phyloP scores from a whole-genome alignment of 92 coral and sea anemone species.

The Phenganax subtilis region DNA sequence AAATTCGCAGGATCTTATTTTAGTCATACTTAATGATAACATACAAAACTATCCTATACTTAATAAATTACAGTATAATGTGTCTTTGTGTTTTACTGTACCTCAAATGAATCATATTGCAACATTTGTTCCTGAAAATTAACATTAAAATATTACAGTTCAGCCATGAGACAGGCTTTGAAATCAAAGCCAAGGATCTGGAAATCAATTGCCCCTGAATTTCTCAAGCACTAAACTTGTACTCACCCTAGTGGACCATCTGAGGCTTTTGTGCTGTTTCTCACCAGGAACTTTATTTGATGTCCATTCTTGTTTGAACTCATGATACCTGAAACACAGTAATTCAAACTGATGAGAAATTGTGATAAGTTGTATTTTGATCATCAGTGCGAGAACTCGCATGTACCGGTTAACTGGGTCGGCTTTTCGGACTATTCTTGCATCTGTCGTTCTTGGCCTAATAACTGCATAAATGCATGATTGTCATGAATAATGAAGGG shows the following conservation, averaged over 20 bases:
- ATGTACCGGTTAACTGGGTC: constrained; percentile 86
- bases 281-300: constrained; percentile 91
- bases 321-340: constrained; percentile 62
- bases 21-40: no score
- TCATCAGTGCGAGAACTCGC: neutral
- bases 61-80: neutral
- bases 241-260: constrained; percentile 90
- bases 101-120: constrained; percentile 94
- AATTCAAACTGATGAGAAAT: neutral
- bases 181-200: neutral
- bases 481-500: constrained; percentile 12
- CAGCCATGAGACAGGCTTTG: neutral
- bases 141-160: neutral
- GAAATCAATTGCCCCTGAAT: neutral
- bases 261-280: constrained; percentile 74
- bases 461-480: constrained; percentile 53
- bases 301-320: constrained; percentile 82
- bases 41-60: neutral
- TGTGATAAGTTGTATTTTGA: neutral
- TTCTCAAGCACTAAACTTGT: neutral
- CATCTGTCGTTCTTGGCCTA: constrained; percentile 71
- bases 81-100: constrained; percentile 22
- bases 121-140: constrained; percentile 70
- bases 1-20: neutral
- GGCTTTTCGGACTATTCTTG: constrained; percentile 71